Base-by-base conservation (phyloP, 2,888 invertebrate genomes). In the Sphaerophoria rueppellii region DNA sequence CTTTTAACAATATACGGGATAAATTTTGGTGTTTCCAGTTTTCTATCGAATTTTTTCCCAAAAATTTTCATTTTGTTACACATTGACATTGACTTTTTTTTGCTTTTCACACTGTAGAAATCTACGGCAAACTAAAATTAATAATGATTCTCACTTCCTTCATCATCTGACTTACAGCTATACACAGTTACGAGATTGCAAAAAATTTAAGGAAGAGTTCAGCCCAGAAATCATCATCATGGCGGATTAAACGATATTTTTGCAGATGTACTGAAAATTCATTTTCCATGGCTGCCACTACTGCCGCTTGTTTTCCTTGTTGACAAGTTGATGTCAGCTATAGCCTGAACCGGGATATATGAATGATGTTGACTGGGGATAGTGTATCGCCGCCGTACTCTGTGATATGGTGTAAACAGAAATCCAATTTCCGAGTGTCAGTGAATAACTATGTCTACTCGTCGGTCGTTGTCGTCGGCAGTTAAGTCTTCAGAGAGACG, bases 361-460 rank as follows among this genome's bases (percentile, higher is more conserved):
- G 4, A 43, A 43, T 43, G 40, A 7, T 40, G 40, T 6, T 40
- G 43, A 9, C 4, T 7, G 63, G 40, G 70, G 67, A 76, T 78
- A 73, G 78, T 67, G 61, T 60, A 73, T 57, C 40, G 60, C 75
- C 73, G 71, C 63, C 72, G 54, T 71, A 43, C 9, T 54, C 24
- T 43, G 74, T 65, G 78, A 58, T 60, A 60, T 57, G 65, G 74
- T 65, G 65, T 43, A 72, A 72, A 75, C 67, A 78, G 61, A 83
- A 83, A 83, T 83, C 83, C 83, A 83, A 83, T 83, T 83, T 83
- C 83, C 83, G 71, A 83, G 80, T 80, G 83, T 83, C 83, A 79
- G 65, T 50, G 75, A 37, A 58, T 50, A 43, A 43, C 43, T 43
- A 9, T 43, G 43, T 43, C 6, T 43, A 6, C 43, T 11, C 11